Evolutionary conservation across 2,888 invertebrate species (phyloP), one percentile per base, ranked within the genome.

Genomic region (Tetragonula carbonaria): DNA sequence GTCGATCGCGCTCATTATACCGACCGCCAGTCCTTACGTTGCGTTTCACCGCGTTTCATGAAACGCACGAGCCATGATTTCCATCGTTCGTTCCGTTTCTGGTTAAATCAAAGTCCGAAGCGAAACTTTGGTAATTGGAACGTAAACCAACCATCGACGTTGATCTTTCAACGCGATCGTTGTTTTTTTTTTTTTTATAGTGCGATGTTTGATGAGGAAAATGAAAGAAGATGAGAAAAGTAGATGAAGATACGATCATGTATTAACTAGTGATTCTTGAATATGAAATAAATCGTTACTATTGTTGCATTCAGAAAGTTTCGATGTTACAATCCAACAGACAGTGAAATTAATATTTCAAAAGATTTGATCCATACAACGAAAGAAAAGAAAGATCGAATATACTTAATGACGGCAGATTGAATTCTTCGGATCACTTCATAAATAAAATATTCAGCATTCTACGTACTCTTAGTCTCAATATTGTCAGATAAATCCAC

Each of bases 1-100:
- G 87, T 45, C 82, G 90, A 88, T 87, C 88, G 85, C 75, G 81
- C 73, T 90, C 84, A 79, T 89, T 88, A 87, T 78, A 78, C 80
- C 71, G 76, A 78, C 78, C 71, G 76, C 72, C 80, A 73, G 59
- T 18, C 50, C 51, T 86, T 78, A 70, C 81, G 80, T 84, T 70
- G 75, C 63, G 73, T 73, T 84, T 83, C 83, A 67, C 82, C 73
- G 78, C 66, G 73, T 73, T 84, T 83, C 86, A 67, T 80, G 87
- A 82, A 85, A 86, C 86, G 73, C 85, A 70, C 82, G 73, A 67
- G 75, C 28, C 59, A 16, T 66, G 79, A 87, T 88, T 86, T 88
- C 72, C 86, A 86, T 80, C 85, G 70, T 78, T 79, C 62, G 38
- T 87, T 74, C 78, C 84, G 68, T 80, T 63, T 59, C 57, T 18